Evolutionary conservation across 2,113 vertebrate genomes (phyloP), one percentile per base, ranked within the genome.

Genomic region (Caranx ignobilis): DNA sequence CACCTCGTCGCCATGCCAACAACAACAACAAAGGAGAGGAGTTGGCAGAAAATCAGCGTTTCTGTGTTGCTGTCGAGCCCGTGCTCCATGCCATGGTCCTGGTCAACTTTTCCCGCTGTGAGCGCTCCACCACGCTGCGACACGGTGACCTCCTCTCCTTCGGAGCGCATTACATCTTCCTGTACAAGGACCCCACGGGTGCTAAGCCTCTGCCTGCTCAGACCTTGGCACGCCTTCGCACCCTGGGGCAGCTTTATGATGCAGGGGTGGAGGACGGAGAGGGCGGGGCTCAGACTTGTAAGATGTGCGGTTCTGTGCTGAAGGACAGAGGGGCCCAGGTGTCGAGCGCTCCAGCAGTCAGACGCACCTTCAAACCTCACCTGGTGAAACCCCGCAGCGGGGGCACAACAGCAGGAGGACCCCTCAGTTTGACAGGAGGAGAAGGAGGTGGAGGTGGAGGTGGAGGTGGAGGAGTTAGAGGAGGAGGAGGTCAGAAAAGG

Each of bases 131-230:
- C 4, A 93, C 90, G 6, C 95, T 99, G 67, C 94, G 90, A 2
- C 98, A 98, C 0, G 98, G 98, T 0, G 98, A 99, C 93, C 95
- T 99, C 68, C 95, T 99, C 15, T 97, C 97, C 5, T 96, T 99
- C 0, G 97, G 98, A 4, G 95, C 95, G 9, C 96, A 97, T 88
- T 99, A 99, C 92, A 93, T 99, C 92, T 96, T 99, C 70, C 95
- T 99, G 76, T 98, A 98, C 94, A 97, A 98, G 89, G 97, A 99
- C 85, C 97, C 97, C 0, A 88, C 89, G 1, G 95, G 95, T 37
- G 94, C 96, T 7, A 97, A 96, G 84, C 95, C 95, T 0, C 93
- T 98, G 79, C 97, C 98, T 0, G 72, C 95, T 0, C 96, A 94
- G 89, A 96, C 97, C 11, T 88, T 98, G 85, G 95, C 95, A 32